Evolutionary conservation across 30 jellyfish, hydroid and myxozoan species (phyloP).

Genomic region (Cassiopea xamachana): DNA sequence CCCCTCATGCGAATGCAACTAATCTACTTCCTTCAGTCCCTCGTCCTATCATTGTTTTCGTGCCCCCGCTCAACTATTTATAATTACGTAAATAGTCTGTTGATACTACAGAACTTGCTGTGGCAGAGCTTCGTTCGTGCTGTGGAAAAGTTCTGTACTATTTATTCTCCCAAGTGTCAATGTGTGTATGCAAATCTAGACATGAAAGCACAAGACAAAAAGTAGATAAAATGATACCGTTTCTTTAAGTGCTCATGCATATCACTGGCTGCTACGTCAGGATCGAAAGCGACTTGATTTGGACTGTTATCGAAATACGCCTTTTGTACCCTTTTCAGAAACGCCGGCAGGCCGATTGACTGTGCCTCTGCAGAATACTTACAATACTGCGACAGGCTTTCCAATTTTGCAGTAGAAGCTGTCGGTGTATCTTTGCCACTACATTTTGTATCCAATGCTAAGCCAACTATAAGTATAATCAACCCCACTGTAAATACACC

Average conservation of each 20-base stretch:
- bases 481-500: conserved; percentile 26
- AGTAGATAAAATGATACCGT: conserved; percentile 8
- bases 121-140: too few relatives aligned
- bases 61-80: too few relatives aligned
- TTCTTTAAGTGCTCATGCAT: conserved; percentile 45
- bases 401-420: conserved; percentile 4
- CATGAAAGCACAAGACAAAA: too few relatives aligned
- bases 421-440: not conserved
- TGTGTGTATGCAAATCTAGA: too few relatives aligned
- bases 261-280: conserved; percentile 43
- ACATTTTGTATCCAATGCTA: conserved; percentile 59
- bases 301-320: conserved; percentile 63
- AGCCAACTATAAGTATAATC: conserved; percentile 44
- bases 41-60: too few relatives aligned
- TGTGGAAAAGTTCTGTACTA: too few relatives aligned
- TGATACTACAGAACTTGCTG: too few relatives aligned
- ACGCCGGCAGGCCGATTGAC: conserved; percentile 41
- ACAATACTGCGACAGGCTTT: conserved; percentile 61
- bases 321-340: conserved; percentile 47
- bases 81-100: too few relatives aligned
- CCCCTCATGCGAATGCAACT: too few relatives aligned
- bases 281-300: conserved; percentile 61
- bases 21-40: too few relatives aligned
- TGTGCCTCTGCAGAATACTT: conserved; percentile 65
- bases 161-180: too few relatives aligned